Evolutionary conservation across 2,888 invertebrate genomes (phyloP).

Genomic region (Adelognathus sp.): DNA sequence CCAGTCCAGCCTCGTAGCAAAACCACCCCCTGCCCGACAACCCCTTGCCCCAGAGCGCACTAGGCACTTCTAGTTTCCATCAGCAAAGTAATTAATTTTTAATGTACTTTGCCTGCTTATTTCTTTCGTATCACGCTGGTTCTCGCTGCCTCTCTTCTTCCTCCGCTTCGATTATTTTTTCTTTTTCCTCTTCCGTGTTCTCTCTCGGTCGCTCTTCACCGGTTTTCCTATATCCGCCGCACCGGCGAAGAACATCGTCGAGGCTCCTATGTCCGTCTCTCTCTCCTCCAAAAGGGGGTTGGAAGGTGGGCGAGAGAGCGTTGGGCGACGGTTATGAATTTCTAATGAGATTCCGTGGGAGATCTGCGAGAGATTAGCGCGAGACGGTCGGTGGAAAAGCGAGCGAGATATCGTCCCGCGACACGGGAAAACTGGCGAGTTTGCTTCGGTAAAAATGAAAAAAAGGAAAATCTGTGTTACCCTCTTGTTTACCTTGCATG

Average conservation of each 20-base stretch:
- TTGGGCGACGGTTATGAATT: constrained; percentile 80
- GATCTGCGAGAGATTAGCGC: constrained; percentile 81
- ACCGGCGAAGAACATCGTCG: constrained; percentile 41
- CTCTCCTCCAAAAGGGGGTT: constrained; percentile 41
- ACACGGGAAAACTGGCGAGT: not conserved
- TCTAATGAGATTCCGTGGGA: constrained; percentile 80
- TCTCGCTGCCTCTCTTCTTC: constrained; percentile 68
- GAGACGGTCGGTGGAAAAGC: constrained; percentile 56
- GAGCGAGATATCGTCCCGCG: constrained; percentile 4
- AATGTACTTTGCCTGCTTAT: constrained; percentile 81
- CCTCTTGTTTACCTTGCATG: constrained; percentile 73
- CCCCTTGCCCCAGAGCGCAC: constrained; percentile 63
- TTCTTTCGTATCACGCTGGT: constrained; percentile 79
- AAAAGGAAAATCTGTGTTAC: not conserved
- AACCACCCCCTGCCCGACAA: constrained; percentile 48
- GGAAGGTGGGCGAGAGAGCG: constrained; percentile 35
- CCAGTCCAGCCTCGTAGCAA: constrained; percentile 44
- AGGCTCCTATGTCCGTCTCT: constrained; percentile 42
- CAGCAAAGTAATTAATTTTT: constrained; percentile 81
- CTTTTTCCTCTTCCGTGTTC: not conserved
- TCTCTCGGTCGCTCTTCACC: constrained; percentile 37
- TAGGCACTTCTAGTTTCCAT: constrained; percentile 80
- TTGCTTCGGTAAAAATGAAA: constrained; percentile 22
- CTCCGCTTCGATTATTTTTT: constrained; percentile 24
- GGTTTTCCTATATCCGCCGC: constrained; percentile 31